phyloP scores from a whole-genome alignment of 2,797 vertebrate species.

The Sphaeramia orbicularis region DNA sequence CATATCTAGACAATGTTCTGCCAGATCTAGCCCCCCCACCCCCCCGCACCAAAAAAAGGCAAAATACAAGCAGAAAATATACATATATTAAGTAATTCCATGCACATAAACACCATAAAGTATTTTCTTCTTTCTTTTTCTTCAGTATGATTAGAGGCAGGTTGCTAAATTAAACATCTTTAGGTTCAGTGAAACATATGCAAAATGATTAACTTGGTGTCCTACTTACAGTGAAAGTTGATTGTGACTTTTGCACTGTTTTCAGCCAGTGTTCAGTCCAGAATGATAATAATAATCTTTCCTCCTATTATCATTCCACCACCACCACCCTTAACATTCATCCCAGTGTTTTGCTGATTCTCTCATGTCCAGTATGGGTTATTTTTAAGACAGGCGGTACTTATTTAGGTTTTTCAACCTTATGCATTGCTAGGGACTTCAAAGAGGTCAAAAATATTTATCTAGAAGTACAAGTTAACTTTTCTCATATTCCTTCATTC shows the following conservation, averaged over 20 bases:
- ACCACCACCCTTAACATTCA: conserved; percentile 45
- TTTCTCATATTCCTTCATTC: background rate
- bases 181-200: no score
- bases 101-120: no score
- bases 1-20: no score
- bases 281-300: conserved; percentile 49
- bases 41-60: no score
- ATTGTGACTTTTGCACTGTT: conserved; percentile 29
- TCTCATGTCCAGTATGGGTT: conserved; percentile 24
- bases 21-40: no score
- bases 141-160: no score
- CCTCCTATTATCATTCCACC: conserved; percentile 50
- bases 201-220: no score
- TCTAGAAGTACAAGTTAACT: background rate
- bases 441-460: conserved; percentile 10
- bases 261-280: conserved; percentile 25
- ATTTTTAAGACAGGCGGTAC: conserved; percentile 18
- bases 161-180: no score
- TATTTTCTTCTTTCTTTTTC: no score
- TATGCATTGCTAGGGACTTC: conserved; percentile 22
- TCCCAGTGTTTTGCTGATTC: background rate
- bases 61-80: no score
- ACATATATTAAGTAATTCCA: no score
- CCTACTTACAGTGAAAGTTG: conserved; percentile 46
- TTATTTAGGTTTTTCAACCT: conserved; percentile 21